phyloP scores from a whole-genome alignment of 2,888 invertebrate species.

The Clostera curtula region DNA sequence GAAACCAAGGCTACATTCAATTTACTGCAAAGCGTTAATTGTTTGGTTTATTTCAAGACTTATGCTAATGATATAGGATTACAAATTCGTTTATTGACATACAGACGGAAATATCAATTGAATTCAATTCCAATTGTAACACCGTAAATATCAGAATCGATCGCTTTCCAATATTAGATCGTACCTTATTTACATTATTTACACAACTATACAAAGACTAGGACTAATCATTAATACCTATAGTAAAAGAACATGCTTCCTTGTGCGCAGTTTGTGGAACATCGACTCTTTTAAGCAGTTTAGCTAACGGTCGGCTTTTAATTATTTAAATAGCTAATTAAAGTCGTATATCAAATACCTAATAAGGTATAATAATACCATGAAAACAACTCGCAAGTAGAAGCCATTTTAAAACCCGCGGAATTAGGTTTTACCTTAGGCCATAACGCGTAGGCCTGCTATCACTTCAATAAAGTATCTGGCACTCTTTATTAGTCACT shows the following conservation, averaged over 20 bases:
- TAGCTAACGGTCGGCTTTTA: too few relatives aligned
- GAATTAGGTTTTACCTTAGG: slow-evolving; percentile 33
- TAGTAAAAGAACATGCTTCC: slow-evolving; percentile 25
- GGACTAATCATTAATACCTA: slow-evolving; percentile 40
- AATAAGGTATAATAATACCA: too few relatives aligned
- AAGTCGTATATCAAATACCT: too few relatives aligned
- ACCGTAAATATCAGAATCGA: slow-evolving; percentile 46
- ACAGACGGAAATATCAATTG: slow-evolving; percentile 64
- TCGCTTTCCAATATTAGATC: slow-evolving; percentile 22
- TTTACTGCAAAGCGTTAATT: slow-evolving; percentile 70
- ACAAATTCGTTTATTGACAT: slow-evolving; percentile 71
- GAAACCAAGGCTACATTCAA: slow-evolving; percentile 32
- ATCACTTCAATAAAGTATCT: slow-evolving; percentile 15
- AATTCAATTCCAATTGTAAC: slow-evolving; percentile 63
- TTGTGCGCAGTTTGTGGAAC: too few relatives aligned
- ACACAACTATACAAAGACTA: slow-evolving; percentile 62
- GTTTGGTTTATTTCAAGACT: slow-evolving; percentile 41
- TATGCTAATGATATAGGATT: slow-evolving; percentile 66
- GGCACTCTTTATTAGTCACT: slow-evolving; percentile 20
- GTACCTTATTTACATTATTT: slow-evolving; percentile 50
- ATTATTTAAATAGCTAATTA: too few relatives aligned
- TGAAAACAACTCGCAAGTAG: too few relatives aligned
- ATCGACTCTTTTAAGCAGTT: too few relatives aligned
- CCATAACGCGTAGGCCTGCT: too few relatives aligned
- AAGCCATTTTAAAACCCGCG: too few relatives aligned